Conservation (phyloP, 2,113 vertebrate genomes). For the Channa maculata region DNA sequence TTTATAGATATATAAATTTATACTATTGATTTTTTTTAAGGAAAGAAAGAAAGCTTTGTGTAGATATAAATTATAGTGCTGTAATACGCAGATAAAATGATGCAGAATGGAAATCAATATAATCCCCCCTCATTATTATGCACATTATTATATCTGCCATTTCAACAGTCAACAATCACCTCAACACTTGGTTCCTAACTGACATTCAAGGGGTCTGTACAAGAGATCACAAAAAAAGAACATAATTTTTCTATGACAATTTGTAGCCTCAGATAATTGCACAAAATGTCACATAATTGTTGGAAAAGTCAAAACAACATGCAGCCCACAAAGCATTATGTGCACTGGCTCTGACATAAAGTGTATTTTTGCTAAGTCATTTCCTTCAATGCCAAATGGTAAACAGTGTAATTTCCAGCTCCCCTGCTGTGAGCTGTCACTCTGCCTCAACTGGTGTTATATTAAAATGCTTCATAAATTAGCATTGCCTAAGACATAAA, state of each 20-base stretch:
- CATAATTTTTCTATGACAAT: slow-evolving; percentile 57
- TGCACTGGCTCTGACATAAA: slow-evolving; percentile 61
- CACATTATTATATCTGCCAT: slow-evolving; percentile 51
- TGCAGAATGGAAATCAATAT: slow-evolving; percentile 23
- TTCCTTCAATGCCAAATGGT: slow-evolving; percentile 75
- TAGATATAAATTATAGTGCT: too few species aligned
- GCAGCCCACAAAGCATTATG: slow-evolving; percentile 67
- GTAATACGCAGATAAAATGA: slow-evolving; percentile 9
- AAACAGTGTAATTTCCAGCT: slow-evolving; percentile 72
- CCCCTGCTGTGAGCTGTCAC: slow-evolving; percentile 74
- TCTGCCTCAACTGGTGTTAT: slow-evolving; percentile 60
- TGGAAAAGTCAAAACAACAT: slow-evolving; percentile 75
- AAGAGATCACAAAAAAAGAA: slow-evolving; percentile 56
- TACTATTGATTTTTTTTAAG: neutral
- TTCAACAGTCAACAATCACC: slow-evolving; percentile 69
- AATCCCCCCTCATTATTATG: slow-evolving; percentile 45
- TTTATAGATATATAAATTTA: neutral
- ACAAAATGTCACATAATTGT: slow-evolving; percentile 76
- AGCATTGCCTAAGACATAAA: slow-evolving; percentile 71
- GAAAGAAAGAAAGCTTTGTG: neutral
- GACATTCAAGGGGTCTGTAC: slow-evolving; percentile 61
- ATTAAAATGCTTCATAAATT: slow-evolving; percentile 73
- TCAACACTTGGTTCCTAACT: slow-evolving; percentile 59
- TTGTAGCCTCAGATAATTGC: slow-evolving; percentile 73
- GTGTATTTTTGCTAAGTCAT: slow-evolving; percentile 68